These are phyloP conservation scores for Zaprionus inermis DNA, from an alignment of 1,140 invertebrate genomes.

Conservation along the genomic window DNA sequence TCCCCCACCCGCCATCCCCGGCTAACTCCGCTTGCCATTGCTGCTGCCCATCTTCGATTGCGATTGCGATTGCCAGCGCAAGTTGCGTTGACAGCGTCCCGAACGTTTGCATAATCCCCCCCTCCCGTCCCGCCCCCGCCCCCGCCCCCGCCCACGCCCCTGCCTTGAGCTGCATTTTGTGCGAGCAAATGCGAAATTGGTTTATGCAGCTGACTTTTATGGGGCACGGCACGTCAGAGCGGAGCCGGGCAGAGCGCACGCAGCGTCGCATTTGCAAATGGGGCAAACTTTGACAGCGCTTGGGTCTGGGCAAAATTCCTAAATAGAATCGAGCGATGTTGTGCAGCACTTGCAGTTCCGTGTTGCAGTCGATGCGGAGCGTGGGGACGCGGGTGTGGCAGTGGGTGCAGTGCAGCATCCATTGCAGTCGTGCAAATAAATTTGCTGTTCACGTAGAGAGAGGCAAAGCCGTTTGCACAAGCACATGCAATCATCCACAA, in stretches of 20 bases:
- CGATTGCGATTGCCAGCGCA: slow-evolving; percentile 52
- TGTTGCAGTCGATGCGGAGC: not conserved
- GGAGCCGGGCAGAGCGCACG: not conserved
- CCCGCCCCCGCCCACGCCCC: not conserved
- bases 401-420: slow-evolving; percentile 44
- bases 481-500: slow-evolving; percentile 77
- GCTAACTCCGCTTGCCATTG: not conserved
- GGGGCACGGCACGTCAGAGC: slow-evolving; percentile 47
- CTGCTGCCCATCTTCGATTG: not conserved
- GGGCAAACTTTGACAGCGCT: slow-evolving; percentile 49
- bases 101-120: slow-evolving; percentile 55
- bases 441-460: slow-evolving; percentile 78
- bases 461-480: slow-evolving; percentile 77
- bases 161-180: slow-evolving; percentile 49
- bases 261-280: slow-evolving; percentile 5
- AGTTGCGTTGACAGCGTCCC: slow-evolving; percentile 68
- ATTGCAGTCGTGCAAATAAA: slow-evolving; percentile 78
- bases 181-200: slow-evolving; percentile 73
- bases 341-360: not conserved
- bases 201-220: slow-evolving; percentile 81
- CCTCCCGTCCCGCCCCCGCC: not conserved
- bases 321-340: slow-evolving; percentile 35
- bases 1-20: not conserved
- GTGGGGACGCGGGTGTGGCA: not conserved
- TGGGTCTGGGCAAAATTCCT: slow-evolving; percentile 25